phyloP scores from a whole-genome alignment of 2,888 invertebrate species.

The Lithophane socia region DNA sequence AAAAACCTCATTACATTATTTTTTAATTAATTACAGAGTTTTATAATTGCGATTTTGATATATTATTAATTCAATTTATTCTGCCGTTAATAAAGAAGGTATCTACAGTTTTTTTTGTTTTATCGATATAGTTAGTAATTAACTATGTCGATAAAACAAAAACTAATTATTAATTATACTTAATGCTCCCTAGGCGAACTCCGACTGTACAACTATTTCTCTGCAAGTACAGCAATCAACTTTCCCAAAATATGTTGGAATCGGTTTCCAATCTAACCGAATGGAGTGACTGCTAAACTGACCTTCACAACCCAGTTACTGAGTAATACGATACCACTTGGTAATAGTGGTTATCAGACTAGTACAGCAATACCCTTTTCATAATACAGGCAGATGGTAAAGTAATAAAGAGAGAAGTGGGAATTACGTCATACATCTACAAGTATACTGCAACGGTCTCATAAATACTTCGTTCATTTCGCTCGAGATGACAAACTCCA shows the following conservation, averaged over 20 bases:
- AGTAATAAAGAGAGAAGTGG: slow-evolving; percentile 6
- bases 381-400: background rate
- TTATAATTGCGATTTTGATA: background rate
- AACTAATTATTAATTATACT: background rate
- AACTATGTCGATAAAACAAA: too few relatives aligned
- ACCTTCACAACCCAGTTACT: too few relatives aligned
- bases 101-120: too few relatives aligned
- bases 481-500: slow-evolving; percentile 24
- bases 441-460: slow-evolving; percentile 21
- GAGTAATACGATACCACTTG: too few relatives aligned
- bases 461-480: slow-evolving; percentile 31
- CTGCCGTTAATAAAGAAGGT: too few relatives aligned
- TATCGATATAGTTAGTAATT: too few relatives aligned
- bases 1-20: too few relatives aligned
- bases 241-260: too few relatives aligned
- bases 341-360: too few relatives aligned
- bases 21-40: background rate
- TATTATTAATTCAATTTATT: background rate
- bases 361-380: background rate
- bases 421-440: background rate
- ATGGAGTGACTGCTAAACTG: too few relatives aligned
- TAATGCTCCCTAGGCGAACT: background rate
- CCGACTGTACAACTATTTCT: background rate
- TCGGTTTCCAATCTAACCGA: too few relatives aligned
- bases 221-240: background rate